Base-by-base conservation (phyloP, 2,888 invertebrate species). In the Syritta pipiens region DNA sequence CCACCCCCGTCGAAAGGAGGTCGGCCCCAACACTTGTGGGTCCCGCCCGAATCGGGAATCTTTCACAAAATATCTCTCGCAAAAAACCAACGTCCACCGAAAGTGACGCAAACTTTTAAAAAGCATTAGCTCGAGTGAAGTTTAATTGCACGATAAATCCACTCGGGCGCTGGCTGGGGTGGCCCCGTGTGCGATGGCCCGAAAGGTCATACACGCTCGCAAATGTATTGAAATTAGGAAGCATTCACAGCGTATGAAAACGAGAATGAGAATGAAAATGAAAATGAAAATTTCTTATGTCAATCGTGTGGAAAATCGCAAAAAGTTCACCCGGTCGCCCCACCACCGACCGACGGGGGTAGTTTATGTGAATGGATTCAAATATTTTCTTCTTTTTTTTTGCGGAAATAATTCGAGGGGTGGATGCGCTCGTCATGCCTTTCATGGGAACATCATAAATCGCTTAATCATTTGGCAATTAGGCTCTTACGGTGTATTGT, bases 401-500 rank as follows among this genome's bases (percentile, higher is more conserved):
- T 32, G 48, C 60, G 79, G 74, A 74, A 74, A 74, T 74, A 79
- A 74, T 62, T 12, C 62, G 68, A 81, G 75, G 81, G 81, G 82
- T 82, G 81, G 83, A 83, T 79, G 68, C 62, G 81, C 83, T 83
- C 83, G 83, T 82, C 83, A 83, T 81, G 83, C 83, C 77, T 82
- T 84, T 85, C 84, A 84, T 81, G 69, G 83, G 84, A 86, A 86
- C 86, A 87, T 88, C 85, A 86, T 85, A 88, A 88, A 88, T 88
- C 88, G 88, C 86, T 88, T 88, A 88, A 87, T 88, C 88, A 88
- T 88, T 86, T 85, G 86, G 86, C 88, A 88, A 88, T 88, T 88
- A 88, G 86, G 86, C 84, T 71, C 83, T 83, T 81, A 82, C 69
- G 79, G 75, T 26, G 42, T 60, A 81, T 79, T 83, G 81, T 83